These are phyloP conservation scores for Chloroceryle amazona DNA, from an alignment of 2,797 vertebrate genomes.

Conservation along the genomic window DNA sequence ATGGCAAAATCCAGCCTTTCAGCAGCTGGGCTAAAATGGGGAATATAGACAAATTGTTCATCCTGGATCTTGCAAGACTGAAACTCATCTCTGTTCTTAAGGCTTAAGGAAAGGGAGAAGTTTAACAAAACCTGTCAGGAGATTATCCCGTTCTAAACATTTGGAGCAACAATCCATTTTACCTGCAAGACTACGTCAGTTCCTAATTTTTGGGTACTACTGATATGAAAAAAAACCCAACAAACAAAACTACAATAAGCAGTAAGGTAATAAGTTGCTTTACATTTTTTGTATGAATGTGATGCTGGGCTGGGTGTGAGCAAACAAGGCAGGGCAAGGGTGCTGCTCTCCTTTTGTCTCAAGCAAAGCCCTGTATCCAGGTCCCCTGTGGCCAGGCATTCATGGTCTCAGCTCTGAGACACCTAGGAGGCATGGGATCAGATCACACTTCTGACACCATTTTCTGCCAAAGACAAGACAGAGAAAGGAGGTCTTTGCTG, in stretches of 20 bases:
- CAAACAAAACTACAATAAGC: rapidly evolving
- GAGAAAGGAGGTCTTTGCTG: not conserved
- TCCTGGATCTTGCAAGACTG: not conserved
- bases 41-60: not conserved
- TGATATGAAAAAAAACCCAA: rapidly evolving
- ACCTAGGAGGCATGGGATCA: not conserved
- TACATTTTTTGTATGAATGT: not conserved
- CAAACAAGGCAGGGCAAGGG: rapidly evolving
- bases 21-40: not conserved
- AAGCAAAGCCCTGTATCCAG: not conserved
- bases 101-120: not conserved
- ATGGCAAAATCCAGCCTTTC: not conserved
- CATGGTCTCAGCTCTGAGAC: not conserved
- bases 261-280: not conserved
- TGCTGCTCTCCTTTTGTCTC: not conserved
- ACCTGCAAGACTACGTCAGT: rapidly evolving
- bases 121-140: not conserved
- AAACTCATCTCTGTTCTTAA: not conserved
- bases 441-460: too few species aligned
- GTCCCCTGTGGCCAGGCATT: not conserved
- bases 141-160: not conserved
- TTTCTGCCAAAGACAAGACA: not conserved
- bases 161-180: not conserved
- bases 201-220: not conserved
- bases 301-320: rapidly evolving